These are phyloP conservation scores for Acipenser oxyrinchus DNA, from an alignment of 2,797 vertebrate species.

Conservation along the genomic window DNA sequence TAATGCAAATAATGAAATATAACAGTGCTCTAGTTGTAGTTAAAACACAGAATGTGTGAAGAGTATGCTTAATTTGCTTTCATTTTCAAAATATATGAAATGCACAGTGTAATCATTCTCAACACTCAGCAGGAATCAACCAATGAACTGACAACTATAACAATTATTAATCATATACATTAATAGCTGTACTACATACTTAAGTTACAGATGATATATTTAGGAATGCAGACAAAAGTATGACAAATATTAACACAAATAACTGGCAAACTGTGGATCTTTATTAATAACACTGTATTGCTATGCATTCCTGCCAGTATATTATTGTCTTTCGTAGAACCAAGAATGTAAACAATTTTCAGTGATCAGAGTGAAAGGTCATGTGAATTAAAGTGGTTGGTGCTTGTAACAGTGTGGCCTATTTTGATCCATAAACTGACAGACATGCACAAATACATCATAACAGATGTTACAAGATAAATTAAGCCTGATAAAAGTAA, in stretches of 20 bases:
- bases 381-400: constrained; percentile 7
- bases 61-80: not conserved
- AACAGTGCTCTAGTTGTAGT: not conserved
- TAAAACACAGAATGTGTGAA: not conserved
- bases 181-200: too few species aligned
- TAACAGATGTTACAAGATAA: not conserved
- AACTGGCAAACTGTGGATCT: too few species aligned
- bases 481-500: not conserved
- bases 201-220: too few species aligned
- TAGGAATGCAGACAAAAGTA: too few species aligned
- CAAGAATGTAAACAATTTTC: not conserved
- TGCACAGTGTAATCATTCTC: not conserved
- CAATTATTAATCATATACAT: too few species aligned
- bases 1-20: too few species aligned
- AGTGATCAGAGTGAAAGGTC: not conserved
- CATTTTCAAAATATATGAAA: too few species aligned
- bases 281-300: too few species aligned
- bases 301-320: not conserved
- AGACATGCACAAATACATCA: not conserved
- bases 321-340: not conserved
- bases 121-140: too few species aligned
- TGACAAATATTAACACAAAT: too few species aligned
- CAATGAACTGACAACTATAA: too few species aligned
- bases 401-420: not conserved
- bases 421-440: constrained; percentile 3